Evolutionary conservation across 2,888 invertebrate genomes (phyloP), one percentile per base, ranked within the genome.

Genomic region (Sipha maydis): DNA sequence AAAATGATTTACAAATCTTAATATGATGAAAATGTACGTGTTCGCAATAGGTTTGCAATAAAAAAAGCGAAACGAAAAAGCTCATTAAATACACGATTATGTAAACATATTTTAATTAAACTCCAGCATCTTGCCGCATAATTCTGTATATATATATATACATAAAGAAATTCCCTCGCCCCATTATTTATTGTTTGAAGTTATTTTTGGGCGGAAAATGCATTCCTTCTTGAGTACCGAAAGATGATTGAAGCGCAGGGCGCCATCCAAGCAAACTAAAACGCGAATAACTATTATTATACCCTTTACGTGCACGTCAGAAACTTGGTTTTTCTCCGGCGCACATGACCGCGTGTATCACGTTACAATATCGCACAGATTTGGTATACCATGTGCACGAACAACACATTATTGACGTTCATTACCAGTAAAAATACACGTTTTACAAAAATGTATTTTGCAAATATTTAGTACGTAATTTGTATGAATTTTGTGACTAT

Each of bases 31-130:
- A 69, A 77, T n/a, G 54, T 54, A 78, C 69, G 69, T 71, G 85
- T 85, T 85, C 9, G 85, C 69, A 54, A 85, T 69, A 71, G 78
- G 69, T 71, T n/a, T 17, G 54, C 78, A 71, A 17, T n/a, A n/a
- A n/a, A n/a, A n/a, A n/a, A n/a, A n/a, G n/a, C n/a, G 54, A 78
- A 69, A 85, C 69, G 78, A 69, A 85, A 69, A 85, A 79, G 54
- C 48, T 77, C 48, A 67, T 34, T 54, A 69, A 78, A 85, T 77
- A 3, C 1, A 85, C 85, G 85, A 78, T 85, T 85, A 85, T 71
- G 69, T 79, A 85, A 79, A 85, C 85, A 71, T 71, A 78, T 85
- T 85, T 85, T 85, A 85, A 85, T 85, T 85, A 85, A 85, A 78
- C 41, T 19, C 41, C 41, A 9, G 61, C 48, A 38, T 38, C 38